Conservation (phyloP, 2,113 vertebrate species). For the Hippolais icterina region DNA sequence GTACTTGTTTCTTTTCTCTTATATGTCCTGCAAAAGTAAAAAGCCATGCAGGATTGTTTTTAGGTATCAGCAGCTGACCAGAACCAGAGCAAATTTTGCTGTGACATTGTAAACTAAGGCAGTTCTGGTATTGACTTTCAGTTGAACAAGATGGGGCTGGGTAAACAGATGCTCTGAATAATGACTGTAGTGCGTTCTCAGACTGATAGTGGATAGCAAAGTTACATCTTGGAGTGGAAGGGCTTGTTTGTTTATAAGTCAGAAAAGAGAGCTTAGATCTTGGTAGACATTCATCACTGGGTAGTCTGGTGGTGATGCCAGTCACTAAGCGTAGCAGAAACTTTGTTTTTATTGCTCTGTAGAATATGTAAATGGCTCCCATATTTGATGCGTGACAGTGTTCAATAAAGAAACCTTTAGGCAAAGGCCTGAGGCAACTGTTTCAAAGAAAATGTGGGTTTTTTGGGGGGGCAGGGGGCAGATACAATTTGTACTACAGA, state of each 20-base stretch:
- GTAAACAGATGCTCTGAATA: neutral
- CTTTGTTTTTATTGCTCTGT: neutral
- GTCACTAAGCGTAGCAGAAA: neutral
- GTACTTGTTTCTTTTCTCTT: neutral
- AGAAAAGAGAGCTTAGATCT: neutral
- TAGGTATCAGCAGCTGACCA: neutral
- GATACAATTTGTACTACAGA: neutral
- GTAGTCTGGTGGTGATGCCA: neutral
- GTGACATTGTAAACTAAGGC: neutral
- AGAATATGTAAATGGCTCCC: neutral
- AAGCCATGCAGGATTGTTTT: neutral
- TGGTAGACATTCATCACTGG: neutral
- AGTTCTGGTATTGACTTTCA: neutral
- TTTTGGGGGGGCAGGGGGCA: fast-evolving
- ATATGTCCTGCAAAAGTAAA: neutral
- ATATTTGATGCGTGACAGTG: neutral
- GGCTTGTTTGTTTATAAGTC: neutral
- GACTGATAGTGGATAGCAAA: neutral
- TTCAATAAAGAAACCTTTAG: neutral
- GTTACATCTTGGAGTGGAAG: neutral
- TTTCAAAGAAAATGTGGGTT: neutral
- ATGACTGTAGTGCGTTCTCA: neutral
- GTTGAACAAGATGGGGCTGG: neutral
- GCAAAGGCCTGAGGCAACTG: neutral
- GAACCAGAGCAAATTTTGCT: neutral